Conservation (phyloP, 2,888 invertebrate species). For the Conomelus anceps region DNA sequence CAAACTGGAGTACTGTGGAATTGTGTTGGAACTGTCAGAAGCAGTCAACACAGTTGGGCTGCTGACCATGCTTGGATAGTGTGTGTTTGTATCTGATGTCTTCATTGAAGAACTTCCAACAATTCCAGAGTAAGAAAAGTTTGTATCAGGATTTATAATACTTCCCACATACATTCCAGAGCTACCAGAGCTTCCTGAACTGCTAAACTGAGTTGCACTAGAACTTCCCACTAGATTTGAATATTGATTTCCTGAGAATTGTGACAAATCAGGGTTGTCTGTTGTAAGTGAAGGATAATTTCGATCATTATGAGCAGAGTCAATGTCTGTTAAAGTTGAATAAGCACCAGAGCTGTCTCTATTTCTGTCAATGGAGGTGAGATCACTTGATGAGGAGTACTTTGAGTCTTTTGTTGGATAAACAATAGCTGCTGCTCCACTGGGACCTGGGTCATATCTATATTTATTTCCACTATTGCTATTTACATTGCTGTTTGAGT, state of each 20-base stretch:
- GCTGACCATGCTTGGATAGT: background rate
- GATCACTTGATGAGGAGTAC: constrained; percentile 16
- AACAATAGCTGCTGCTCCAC: background rate
- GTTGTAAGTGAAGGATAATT: constrained; percentile 7
- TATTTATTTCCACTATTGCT: background rate
- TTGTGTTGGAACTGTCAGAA: background rate
- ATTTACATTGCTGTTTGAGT: background rate
- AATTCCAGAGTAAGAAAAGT: background rate
- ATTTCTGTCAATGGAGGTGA: constrained; percentile 15
- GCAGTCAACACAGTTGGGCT: background rate
- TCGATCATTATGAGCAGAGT: background rate
- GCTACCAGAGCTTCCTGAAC: background rate
- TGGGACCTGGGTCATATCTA: background rate
- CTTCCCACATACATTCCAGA: background rate
- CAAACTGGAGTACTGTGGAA: background rate
- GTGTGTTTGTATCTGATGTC: background rate
- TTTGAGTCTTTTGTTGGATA: constrained; percentile 17
- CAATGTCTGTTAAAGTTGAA: constrained; percentile 21
- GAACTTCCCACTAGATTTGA: background rate
- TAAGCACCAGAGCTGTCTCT: constrained; percentile 21
- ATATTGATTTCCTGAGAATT: background rate
- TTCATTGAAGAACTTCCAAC: background rate
- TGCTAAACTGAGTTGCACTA: background rate
- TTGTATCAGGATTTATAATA: background rate
- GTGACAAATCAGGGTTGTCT: background rate